Percentiles rank a stretch among this genome's conserved stretches.
Conservation (phyloP, 2,888 invertebrate species). For the Dendrolimus pini region DNA sequence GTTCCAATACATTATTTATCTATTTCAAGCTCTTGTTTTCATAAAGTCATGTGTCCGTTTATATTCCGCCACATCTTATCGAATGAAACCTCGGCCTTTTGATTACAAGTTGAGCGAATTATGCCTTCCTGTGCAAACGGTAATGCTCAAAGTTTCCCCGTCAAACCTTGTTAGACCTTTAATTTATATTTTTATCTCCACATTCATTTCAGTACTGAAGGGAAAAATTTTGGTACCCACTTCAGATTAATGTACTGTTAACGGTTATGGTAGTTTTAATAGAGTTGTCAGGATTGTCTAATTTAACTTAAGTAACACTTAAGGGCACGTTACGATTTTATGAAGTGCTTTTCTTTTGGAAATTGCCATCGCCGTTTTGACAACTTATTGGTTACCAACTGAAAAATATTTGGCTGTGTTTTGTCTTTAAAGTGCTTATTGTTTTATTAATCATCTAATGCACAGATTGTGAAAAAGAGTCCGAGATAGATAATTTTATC, state of each 20-base stretch:
- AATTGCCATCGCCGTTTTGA: no score
- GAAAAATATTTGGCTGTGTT: no score
- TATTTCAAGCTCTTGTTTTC: no score
- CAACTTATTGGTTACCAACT: no score
- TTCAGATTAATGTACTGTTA: slow-evolving; percentile 13
- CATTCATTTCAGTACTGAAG: slow-evolving; percentile 14
- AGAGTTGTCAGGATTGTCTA: background rate
- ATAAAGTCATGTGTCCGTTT: no score
- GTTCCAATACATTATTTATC: no score
- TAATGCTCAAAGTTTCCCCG: slow-evolving; percentile 42
- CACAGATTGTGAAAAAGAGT: no score
- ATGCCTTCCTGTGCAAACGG: slow-evolving; percentile 28
- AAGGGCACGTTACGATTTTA: background rate
- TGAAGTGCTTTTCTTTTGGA: background rate
- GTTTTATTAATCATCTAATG: no score
- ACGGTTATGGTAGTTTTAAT: slow-evolving; percentile 7
- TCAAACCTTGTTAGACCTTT: slow-evolving; percentile 37
- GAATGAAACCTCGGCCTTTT: slow-evolving; percentile 8
- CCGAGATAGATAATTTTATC: no score
- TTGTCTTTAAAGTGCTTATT: no score
- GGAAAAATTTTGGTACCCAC: background rate
- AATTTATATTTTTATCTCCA: slow-evolving; percentile 47
- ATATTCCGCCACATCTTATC: slow-evolving; percentile 1
- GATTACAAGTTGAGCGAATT: slow-evolving; percentile 35
- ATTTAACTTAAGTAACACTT: background rate